Evolutionary conservation across 2,797 vertebrate genomes (phyloP), one percentile per base, ranked within the genome.

Genomic region (Enteromius afrohamiltoni): DNA sequence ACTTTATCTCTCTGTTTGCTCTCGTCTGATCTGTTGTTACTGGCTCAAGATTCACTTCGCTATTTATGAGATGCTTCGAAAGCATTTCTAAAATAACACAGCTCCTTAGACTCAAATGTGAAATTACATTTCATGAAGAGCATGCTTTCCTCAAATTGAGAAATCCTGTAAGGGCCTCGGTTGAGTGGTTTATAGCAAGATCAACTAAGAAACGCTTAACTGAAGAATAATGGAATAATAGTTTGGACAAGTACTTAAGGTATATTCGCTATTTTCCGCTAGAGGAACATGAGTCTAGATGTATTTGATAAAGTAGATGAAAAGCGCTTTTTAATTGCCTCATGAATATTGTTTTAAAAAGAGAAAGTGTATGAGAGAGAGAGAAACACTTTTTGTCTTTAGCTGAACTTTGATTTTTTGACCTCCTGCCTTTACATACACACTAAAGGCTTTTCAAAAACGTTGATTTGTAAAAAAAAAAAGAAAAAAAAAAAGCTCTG

Each of bases 1-100:
- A 26, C 51, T 67, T 58, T 26, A 85, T 73, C 69, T 77, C 21
- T 62, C 51, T 70, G 9, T 47, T 58, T 82, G 53, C 73, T 71
- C 26, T 67, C 23, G 40, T 64, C 10, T 64, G 29, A 83, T 77
- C 21, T 85, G 80, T 60, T 83, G 62, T 79, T 26, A 29, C 84
- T 78, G 76, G 29, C 60, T 37, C 21, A 77, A 83, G 40, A 84
- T 73, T 53, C 53, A 70, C 26, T 82, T 11, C 37, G n/a, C 68
- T 75, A 82, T 84, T 84, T 37, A 77, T 77, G 49, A 19, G 64
- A 55, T 64, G 53, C 29, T 45, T 68, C 10, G 3, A 77, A 80
- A 77, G 47, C 37, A 34, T 60, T 82, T 73, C 29, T 88, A 51
- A 77, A 84, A 71, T 53, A 80, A 45, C 19, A 53, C 19, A 3